Base-by-base conservation (phyloP, 2,888 invertebrate genomes). In the Acleris literana region DNA sequence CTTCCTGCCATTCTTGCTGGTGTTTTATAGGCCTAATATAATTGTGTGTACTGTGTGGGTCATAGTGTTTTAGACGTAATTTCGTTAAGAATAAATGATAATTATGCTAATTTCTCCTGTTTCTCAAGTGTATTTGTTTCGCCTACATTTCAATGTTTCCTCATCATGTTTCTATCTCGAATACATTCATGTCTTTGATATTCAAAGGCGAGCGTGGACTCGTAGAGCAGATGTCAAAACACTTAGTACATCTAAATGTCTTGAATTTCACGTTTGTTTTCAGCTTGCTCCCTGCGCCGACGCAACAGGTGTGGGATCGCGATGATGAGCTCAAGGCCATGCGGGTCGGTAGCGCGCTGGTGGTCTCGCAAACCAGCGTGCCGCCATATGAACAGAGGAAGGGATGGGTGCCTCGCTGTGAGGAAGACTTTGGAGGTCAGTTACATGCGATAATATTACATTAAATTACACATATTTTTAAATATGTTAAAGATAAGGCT, bases 311-410 rank as follows among this genome's bases (percentile, higher is more conserved):
- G 68, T 97, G 97, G 96, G 99, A 99, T 82, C 93, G 97, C 72
- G 97, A 97, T 81, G 97, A 98, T 85, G 97, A 98, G 79, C 73
- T 83, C 11, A 88, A 86, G 60, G 92, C 93, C 0, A 94, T 94
- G 77, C 92, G 94, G 68, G 92, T 92, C 16, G 88, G 91, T 9
- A 93, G 94, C 63, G 95, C 96, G 0, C 84, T 97, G 59, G 96
- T 97, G 13, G 95, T 96, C 59, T 97, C 97, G 6, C 95, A 96
- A 76, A 95, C 95, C 18, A 96, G 96, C 71, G 96, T 96, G 5
- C 99, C 99, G 0, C 98, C 99, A 0, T 99, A 99, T 91, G 98
- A 99, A 0, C 97, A 98, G 80, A 94, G 99, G 72, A 95, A 96
- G 88, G 98, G 97, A 77, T 99, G 98, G 98, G 94, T 98, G 9